phyloP scores from a whole-genome alignment of 2,888 invertebrate species.

The Phyto melanocephala region DNA sequence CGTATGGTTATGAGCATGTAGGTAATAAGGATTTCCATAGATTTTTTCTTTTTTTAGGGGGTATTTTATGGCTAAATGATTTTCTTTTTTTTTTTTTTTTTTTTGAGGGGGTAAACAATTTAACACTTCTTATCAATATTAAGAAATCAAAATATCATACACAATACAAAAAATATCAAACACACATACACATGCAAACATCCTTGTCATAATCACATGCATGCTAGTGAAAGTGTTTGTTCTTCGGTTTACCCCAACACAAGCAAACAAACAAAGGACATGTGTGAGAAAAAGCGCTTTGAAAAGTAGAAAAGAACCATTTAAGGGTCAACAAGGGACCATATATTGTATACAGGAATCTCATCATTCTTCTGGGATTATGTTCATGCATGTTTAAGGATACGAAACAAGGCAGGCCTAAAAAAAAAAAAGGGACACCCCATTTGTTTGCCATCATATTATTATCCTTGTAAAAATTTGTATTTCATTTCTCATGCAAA shows the following conservation, averaged over 20 bases:
- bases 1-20: background rate
- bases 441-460: constrained; percentile 44
- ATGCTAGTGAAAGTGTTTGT: constrained; percentile 38
- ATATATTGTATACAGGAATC: background rate
- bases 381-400: constrained; percentile 19
- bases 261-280: constrained; percentile 19
- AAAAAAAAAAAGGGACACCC: constrained; percentile 56
- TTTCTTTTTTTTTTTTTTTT: constrained; percentile 20
- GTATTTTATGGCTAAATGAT: constrained; percentile 40
- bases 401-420: background rate
- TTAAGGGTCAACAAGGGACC: constrained; percentile 62
- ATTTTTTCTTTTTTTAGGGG: background rate
- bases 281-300: constrained; percentile 2
- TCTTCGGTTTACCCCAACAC: constrained; percentile 38
- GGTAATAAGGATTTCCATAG: constrained; percentile 46
- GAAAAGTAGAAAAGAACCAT: constrained; percentile 19
- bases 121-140: constrained; percentile 66
- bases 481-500: constrained; percentile 54
- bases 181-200: constrained; percentile 41
- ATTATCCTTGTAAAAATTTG: constrained; percentile 12
- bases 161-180: constrained; percentile 48
- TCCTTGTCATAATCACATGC: constrained; percentile 20
- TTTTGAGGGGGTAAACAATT: constrained; percentile 52
- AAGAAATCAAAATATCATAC: constrained; percentile 58
- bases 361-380: constrained; percentile 51